Evolutionary conservation across 2,113 vertebrate genomes (phyloP), one percentile per base, ranked within the genome.

Genomic region (Brachypteracias leptosomus): DNA sequence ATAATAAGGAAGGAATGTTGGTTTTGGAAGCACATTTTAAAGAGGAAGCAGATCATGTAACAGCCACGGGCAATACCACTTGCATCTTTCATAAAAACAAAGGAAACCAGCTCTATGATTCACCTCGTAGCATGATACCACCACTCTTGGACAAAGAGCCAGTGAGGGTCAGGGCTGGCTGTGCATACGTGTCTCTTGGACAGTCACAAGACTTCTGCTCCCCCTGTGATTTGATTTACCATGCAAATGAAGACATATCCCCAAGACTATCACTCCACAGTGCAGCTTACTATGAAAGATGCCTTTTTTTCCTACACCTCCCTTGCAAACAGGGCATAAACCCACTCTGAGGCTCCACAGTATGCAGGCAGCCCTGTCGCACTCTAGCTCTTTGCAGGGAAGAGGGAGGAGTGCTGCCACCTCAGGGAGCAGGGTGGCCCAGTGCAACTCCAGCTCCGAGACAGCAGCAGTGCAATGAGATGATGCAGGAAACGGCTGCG

Each of bases 1-100:
- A 94, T 93, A 94, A 92, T 89, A 63, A 65, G 7, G 25, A 85
- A 96, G 73, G 92, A 96, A 95, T 96, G 86, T 94, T 96, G 73
- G 86, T 93, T 79, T 96, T 94, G 90, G 96, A 96, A 95, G 52
- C 72, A 65, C 5, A 16, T 93, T 94, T 88, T 89, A 68, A 83
- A 96, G 86, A 84, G 86, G 80, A 95, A 95, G 62, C 57, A 85
- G 85, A 85, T 96, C 88, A 33, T 84, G 29, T 95, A 93, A 89
- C 94, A 95, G 88, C 54, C 61, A 82, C 66, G 42, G 89, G 86
- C 91, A 95, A 87, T 81, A 93, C 38, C 83, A 75, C 76, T 94
- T 51, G 26, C 33, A 72, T 86, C 89, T 80, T 92, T 89, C 89
- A 54, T 51, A 84, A 93, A 90, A 95, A 26, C 68, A 84, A 38